Evolutionary conservation across 2,888 invertebrate species (phyloP).

Genomic region (Diachrysia chrysitis): DNA sequence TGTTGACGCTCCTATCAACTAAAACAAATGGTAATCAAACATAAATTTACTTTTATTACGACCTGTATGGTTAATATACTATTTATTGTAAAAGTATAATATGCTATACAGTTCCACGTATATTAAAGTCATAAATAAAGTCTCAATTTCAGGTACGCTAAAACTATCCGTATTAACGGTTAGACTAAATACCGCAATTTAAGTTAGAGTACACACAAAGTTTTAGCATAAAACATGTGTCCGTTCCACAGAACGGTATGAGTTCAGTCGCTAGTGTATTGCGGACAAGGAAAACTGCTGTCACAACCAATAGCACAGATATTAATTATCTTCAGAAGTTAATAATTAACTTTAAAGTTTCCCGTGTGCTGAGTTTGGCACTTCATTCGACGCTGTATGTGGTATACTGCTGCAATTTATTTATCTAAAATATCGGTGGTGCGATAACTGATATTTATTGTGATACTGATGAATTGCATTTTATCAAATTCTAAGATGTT

Average conservation of each 20-base stretch:
- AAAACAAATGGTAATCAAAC: neutral
- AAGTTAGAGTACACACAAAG: slow-evolving; percentile 34
- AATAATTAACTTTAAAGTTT: slow-evolving; percentile 83
- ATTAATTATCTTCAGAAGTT: slow-evolving; percentile 83
- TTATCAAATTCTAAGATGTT: slow-evolving; percentile 41
- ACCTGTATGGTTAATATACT: neutral
- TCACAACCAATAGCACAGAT: slow-evolving; percentile 71
- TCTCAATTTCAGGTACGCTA: slow-evolving; percentile 11
- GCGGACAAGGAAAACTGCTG: slow-evolving; percentile 55
- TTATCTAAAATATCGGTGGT: slow-evolving; percentile 61
- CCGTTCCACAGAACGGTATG: slow-evolving; percentile 35
- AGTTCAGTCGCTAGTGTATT: slow-evolving; percentile 49
- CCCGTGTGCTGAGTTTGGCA: slow-evolving; percentile 79
- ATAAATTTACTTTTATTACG: neutral
- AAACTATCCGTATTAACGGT: slow-evolving; percentile 20
- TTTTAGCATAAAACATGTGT: slow-evolving; percentile 46
- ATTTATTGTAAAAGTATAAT: neutral
- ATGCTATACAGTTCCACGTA: slow-evolving; percentile 2
- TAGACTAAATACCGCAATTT: slow-evolving; percentile 23
- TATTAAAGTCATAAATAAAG: slow-evolving; percentile 19
- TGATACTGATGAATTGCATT: slow-evolving; percentile 41
- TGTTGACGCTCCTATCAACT: neutral
- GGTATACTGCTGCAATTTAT: slow-evolving; percentile 77
- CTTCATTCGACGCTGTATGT: slow-evolving; percentile 70
- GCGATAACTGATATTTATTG: slow-evolving; percentile 61